phyloP scores from a whole-genome alignment of 1,140 invertebrate genomes.

The Danaus plexippus region DNA sequence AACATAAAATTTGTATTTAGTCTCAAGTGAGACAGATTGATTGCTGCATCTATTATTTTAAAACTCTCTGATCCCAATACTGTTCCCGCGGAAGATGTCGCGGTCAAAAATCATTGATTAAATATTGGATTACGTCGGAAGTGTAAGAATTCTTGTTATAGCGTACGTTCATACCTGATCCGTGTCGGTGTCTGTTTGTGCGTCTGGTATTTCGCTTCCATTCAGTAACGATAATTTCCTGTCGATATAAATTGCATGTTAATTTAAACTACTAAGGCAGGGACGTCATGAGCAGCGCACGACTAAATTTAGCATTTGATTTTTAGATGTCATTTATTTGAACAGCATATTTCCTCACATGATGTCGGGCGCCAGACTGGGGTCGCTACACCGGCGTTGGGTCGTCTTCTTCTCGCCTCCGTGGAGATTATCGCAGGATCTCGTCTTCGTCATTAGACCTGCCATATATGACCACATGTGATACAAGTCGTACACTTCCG shows the following conservation, averaged over 20 bases:
- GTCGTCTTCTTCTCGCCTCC: constrained; percentile 76
- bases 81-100: too few species aligned
- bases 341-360: constrained; percentile 65
- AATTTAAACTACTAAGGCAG: too few species aligned
- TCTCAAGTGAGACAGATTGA: too few species aligned
- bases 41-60: too few species aligned
- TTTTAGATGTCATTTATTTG: not conserved
- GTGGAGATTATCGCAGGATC: constrained; percentile 84
- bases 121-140: too few species aligned
- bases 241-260: constrained; percentile 1
- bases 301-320: too few species aligned
- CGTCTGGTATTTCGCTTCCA: constrained; percentile 13
- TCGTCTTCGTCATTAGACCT: constrained; percentile 81
- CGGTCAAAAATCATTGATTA: too few species aligned
- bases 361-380: constrained; percentile 81
- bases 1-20: too few species aligned
- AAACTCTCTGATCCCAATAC: too few species aligned
- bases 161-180: constrained; percentile 25
- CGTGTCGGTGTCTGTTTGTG: constrained; percentile 17
- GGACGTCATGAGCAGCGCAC: too few species aligned
- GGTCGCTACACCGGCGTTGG: constrained; percentile 84
- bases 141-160: not conserved
- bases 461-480: constrained; percentile 11
- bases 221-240: constrained; percentile 47
- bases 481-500: too few species aligned